A percentile compares a stretch with the other conserved stretches of the same genome.
These are phyloP conservation scores for Rhysida immarginata DNA, from an alignment of 1,140 invertebrate species.

Conservation along the genomic window DNA sequence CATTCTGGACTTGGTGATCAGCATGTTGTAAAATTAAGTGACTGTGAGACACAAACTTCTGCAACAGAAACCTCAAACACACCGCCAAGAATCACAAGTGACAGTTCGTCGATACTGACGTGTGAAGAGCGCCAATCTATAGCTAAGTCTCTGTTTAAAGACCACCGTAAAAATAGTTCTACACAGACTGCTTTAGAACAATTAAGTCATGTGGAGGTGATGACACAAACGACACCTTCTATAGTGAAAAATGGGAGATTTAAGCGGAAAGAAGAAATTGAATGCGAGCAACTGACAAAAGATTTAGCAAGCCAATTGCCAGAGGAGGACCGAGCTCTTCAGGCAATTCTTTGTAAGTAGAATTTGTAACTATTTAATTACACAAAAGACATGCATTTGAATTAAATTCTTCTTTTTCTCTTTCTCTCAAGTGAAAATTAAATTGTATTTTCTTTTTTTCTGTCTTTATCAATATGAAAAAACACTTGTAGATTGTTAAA, in stretches of 20 bases:
- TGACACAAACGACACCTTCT: slow-evolving; percentile 4
- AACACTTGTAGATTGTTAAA: too few species aligned
- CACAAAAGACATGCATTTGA: too few species aligned
- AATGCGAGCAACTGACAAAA: slow-evolving; percentile 56
- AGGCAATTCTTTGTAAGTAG: slow-evolving; percentile 46
- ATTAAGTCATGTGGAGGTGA: not conserved
- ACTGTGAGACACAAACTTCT: too few species aligned
- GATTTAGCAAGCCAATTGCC: slow-evolving; percentile 53
- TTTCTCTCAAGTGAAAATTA: too few species aligned
- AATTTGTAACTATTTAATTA: slow-evolving; percentile 13
- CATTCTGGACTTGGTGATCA: too few species aligned
- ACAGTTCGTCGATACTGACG: slow-evolving; percentile 10
- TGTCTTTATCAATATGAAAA: too few species aligned
- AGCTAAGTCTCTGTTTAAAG: too few species aligned
- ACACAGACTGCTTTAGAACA: not conserved
- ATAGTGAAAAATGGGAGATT: slow-evolving; percentile 19
- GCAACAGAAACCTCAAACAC: too few species aligned
- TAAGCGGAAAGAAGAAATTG: slow-evolving; percentile 57
- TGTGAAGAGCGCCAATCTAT: slow-evolving; percentile 13
- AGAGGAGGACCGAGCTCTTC: slow-evolving; percentile 44
- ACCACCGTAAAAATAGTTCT: too few species aligned
- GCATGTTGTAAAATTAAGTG: too few species aligned
- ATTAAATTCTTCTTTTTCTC: too few species aligned
- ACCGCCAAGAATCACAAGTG: not conserved
- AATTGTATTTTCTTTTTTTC: too few species aligned